Evolutionary conservation across 2,797 vertebrate genomes (phyloP), one percentile per base, ranked within the genome.

Genomic region (Aldrovandia affinis): DNA sequence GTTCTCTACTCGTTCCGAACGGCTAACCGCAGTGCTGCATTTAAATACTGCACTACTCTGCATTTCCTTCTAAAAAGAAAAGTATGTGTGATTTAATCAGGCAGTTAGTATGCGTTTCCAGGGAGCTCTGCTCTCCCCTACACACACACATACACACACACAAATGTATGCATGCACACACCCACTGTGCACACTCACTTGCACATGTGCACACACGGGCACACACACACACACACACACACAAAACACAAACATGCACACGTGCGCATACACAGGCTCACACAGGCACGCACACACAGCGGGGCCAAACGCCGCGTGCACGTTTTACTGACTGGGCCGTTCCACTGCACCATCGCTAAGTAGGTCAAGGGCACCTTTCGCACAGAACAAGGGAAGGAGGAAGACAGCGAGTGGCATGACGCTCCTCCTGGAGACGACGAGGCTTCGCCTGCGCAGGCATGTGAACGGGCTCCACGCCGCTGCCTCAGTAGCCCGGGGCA

Each of bases 71-170:
- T 25, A 59, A 59, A 57, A 61, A 61, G 25, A 61, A 61, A 61
- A 1, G 25, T 7, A 61, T 61, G 57, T 25, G 9, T n/a, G 57
- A 61, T 61, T 61, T 6, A 61, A 61, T 61, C 57, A 61, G 57
- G 57, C 57, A 61, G 57, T 7, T n/a, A 61, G n/a, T n/a, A 25
- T 59, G 57, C 57, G 6, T 25, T 20, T 59, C 57, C 57, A 59
- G 57, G 7, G 22, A 59, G n/a, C 57, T 59, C 22, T 25, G 57
- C 57, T 82, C 57, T n/a, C 82, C 79, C 55, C 52, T 78, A 54
- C 50, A 28, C 63, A 81, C 75, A 80, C 50, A 65, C 42, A 15
- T 59, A 55, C 39, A 30, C 81, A 47, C 47, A 78, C n/a, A n/a
- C n/a, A n/a, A n/a, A n/a, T n/a, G n/a, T n/a, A n/a, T n/a, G n/a